Evolutionary conservation across 2,797 vertebrate species (phyloP).

Genomic region (Anguilla marmorata): DNA sequence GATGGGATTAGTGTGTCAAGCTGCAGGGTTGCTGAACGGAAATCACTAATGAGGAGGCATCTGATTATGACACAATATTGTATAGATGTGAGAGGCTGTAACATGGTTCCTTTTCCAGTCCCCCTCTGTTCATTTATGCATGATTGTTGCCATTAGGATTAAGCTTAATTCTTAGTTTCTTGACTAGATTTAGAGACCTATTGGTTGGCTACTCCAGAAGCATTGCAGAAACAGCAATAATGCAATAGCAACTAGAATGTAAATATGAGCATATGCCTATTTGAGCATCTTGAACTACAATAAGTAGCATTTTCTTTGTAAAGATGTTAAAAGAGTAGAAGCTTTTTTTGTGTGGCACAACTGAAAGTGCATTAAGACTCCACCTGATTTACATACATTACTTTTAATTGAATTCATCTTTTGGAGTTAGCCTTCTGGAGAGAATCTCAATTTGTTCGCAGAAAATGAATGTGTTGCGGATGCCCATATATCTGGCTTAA

Average conservation of each 20-base stretch:
- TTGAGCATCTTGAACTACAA: slow-evolving; percentile 1
- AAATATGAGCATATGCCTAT: background rate
- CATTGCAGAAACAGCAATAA: slow-evolving; percentile 24
- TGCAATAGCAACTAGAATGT: slow-evolving; percentile 24
- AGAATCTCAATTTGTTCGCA: slow-evolving; percentile 38
- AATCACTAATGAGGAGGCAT: slow-evolving; percentile 38
- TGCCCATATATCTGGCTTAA: slow-evolving; percentile 46
- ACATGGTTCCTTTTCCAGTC: slow-evolving; percentile 27
- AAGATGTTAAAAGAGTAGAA: slow-evolving; percentile 42
- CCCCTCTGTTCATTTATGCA: slow-evolving; percentile 26
- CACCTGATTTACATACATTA: slow-evolving; percentile 38
- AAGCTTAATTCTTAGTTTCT: slow-evolving; percentile 19
- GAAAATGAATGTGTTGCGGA: slow-evolving; percentile 42
- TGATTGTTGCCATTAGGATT: slow-evolving; percentile 33
- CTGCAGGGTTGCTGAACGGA: slow-evolving; percentile 40
- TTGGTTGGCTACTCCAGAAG: slow-evolving; percentile 10
- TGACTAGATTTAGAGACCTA: slow-evolving; percentile 31
- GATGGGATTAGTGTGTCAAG: slow-evolving; percentile 50
- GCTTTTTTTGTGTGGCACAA: slow-evolving; percentile 39
- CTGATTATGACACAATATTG: slow-evolving; percentile 40
- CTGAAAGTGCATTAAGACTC: slow-evolving; percentile 35
- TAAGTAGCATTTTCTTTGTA: slow-evolving; percentile 36
- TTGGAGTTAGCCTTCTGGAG: slow-evolving; percentile 29
- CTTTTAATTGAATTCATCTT: slow-evolving; percentile 39
- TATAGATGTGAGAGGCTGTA: slow-evolving; percentile 25